Base-by-base conservation (phyloP, 2,113 vertebrate species). In the Myotis davidii region DNA sequence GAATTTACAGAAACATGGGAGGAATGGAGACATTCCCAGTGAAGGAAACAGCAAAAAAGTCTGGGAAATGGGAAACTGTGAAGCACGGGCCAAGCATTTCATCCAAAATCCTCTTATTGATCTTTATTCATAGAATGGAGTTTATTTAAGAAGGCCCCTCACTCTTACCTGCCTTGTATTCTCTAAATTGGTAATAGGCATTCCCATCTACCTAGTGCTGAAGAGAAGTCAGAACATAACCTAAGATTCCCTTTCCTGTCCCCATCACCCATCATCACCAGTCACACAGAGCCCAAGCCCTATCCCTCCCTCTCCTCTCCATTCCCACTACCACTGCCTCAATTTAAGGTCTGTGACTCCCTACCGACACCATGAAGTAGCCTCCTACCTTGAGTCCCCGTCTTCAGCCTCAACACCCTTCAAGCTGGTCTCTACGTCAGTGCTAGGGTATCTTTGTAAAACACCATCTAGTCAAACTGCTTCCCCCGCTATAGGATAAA, bases 361-460 rank as follows among this genome's bases (percentile, higher is more conserved):
- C 32, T 16, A 32, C 25, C 3, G 25, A 34, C 3, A 29, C 34
- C 13, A 50, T 34, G 23, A 37, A 59, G 10, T 56, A 84, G 18
- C 23, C 27, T 74, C 32, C 42, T 65, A 56, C 37, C 10, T 52
- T 29, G 20, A 89, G 52, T 85, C 10, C 16, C 17, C 0, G 3
- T 39, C 34, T 61, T 91, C 37, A 50, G 3, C 27, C 48, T 83
- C n/a, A n/a, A 85, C 84, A 48, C 5, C 18, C 25, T 86, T 54
- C 23, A 70, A 42, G 52, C 39, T 61, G 67, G 3, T 56, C 59
- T 45, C 42, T 21, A 17, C 3, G 13, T 48, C 48, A 74, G 17
- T 48, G 32, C 25, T 59, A 61, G 12, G 79, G 34, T 29, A 72
- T 45, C 78, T 83, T 95, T 93, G 73, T 81, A 54, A 95, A 91